phyloP scores from a whole-genome alignment of 2,888 invertebrate species.

The Polia nebulosa region DNA sequence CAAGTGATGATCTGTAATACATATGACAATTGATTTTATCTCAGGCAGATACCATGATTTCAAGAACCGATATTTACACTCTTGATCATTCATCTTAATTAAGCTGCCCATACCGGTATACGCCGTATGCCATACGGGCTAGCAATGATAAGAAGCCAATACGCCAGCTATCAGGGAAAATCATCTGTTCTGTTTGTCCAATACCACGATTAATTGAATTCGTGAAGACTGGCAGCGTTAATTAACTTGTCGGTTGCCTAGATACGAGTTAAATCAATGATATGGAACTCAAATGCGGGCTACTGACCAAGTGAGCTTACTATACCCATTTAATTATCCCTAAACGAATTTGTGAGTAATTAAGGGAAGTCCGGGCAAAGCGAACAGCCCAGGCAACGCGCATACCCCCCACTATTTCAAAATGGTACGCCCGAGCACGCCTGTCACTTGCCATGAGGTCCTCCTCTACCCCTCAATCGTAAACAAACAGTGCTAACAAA shows the following conservation, averaged over 20 bases:
- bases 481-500: too few relatives aligned
- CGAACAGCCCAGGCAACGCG: too few relatives aligned
- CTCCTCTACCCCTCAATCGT: too few relatives aligned
- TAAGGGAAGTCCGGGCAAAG: too few relatives aligned
- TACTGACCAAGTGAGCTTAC: not conserved
- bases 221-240: not conserved
- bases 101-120: too few relatives aligned
- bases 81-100: not conserved
- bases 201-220: not conserved
- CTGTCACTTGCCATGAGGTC: too few relatives aligned
- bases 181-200: not conserved
- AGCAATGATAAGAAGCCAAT: not conserved
- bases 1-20: too few relatives aligned
- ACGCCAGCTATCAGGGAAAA: not conserved
- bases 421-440: too few relatives aligned
- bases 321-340: not conserved
- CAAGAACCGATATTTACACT: not conserved
- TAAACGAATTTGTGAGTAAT: not conserved
- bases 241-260: not conserved
- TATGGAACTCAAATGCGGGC: not conserved
- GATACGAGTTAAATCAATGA: not conserved
- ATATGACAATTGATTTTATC: too few relatives aligned
- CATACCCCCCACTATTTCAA: too few relatives aligned
- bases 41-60: too few relatives aligned
- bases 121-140: not conserved